These are phyloP conservation scores for Bombyx mandarina DNA, from an alignment of 1,140 invertebrate genomes.

Conservation along the genomic window DNA sequence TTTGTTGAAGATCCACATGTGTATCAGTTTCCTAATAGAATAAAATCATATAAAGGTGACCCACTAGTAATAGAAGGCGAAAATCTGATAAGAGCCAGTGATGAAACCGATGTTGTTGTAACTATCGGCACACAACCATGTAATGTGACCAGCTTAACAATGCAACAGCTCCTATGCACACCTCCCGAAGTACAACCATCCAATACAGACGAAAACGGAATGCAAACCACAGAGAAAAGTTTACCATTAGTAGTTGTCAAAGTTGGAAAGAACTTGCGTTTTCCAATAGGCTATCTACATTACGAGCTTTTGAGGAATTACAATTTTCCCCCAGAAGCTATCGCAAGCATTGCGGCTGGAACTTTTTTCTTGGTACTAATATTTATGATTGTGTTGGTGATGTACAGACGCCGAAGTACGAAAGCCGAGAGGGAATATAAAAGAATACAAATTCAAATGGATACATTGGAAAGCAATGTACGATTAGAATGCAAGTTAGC, in stretches of 20 bases:
- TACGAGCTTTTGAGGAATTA: constrained; percentile 91
- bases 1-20: constrained; percentile 96
- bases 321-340: constrained; percentile 88
- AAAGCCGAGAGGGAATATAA: constrained; percentile 97
- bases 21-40: constrained; percentile 85
- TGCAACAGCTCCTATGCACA: constrained; percentile 90
- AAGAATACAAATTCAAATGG: constrained; percentile 98
- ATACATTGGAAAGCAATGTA: constrained; percentile 98
- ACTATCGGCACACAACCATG: constrained; percentile 90
- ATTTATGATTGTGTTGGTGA: constrained; percentile 87
- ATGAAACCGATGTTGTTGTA: constrained; percentile 94
- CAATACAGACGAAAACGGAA: constrained; percentile 88
- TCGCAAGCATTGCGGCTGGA: constrained; percentile 87
- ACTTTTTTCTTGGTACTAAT: constrained; percentile 87
- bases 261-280: constrained; percentile 88
- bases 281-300: constrained; percentile 88
- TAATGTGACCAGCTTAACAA: constrained; percentile 93
- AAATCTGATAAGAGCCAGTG: constrained; percentile 91
- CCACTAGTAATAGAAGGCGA: constrained; percentile 96
- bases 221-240: constrained; percentile 77
- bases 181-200: constrained; percentile 89
- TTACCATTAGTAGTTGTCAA: constrained; percentile 91
- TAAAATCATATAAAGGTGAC: constrained; percentile 95
- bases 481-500: constrained; percentile 98
- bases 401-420: constrained; percentile 92